Evolutionary conservation across 2,113 vertebrate genomes (phyloP).

Genomic region (Heterocephalus glaber): DNA sequence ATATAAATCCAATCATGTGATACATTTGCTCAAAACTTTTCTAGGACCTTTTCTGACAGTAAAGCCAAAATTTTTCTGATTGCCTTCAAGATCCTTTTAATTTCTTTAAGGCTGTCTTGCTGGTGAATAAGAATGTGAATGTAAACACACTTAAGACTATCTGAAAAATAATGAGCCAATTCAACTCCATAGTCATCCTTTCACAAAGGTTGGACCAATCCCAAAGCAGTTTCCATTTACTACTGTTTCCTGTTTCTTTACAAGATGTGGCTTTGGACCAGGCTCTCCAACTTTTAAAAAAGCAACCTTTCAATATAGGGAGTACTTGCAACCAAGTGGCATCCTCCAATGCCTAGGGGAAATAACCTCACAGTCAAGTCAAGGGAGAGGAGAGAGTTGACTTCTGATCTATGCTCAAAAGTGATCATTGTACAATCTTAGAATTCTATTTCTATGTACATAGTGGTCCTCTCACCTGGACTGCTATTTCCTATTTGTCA

Average conservation of each 20-base stretch:
- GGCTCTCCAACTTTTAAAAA: not conserved
- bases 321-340: not conserved
- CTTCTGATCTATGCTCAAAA: not conserved
- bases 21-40: not conserved
- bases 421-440: not conserved
- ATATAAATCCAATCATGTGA: not conserved
- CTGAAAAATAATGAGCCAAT: not conserved
- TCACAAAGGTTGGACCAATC: not conserved
- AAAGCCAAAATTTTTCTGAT: not conserved
- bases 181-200: not conserved
- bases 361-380: not conserved
- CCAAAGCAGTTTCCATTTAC: not conserved
- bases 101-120: not conserved
- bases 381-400: not conserved
- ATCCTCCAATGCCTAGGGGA: not conserved
- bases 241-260: not conserved
- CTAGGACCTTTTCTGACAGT: not conserved
- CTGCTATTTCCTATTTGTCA: not conserved
- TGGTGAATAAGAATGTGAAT: not conserved
- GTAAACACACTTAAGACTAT: not conserved
- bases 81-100: not conserved
- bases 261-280: not conserved
- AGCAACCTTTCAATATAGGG: not conserved
- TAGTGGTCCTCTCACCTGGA: not conserved
- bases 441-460: not conserved